Conservation (phyloP, 2,888 invertebrate genomes). For the Zhengitettix transpicula region DNA sequence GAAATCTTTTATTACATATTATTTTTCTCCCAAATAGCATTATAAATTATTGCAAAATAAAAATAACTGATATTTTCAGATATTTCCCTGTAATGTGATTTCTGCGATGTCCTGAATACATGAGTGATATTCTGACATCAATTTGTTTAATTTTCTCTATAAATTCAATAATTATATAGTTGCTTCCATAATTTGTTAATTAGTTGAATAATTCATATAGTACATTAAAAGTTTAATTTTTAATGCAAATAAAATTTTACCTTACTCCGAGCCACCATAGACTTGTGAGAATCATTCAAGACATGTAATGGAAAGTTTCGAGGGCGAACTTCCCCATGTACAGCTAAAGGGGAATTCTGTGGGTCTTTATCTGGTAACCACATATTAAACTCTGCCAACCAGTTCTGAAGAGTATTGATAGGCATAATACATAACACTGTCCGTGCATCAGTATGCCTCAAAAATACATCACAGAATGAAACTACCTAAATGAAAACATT, state of each 20-base stretch:
- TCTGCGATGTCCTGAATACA: no score
- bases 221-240: no score
- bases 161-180: no score
- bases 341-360: slow-evolving; percentile 27
- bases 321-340: slow-evolving; percentile 50
- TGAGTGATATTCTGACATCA: no score
- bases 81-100: no score
- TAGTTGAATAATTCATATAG: no score
- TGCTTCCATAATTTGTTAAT: no score
- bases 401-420: slow-evolving; percentile 95
- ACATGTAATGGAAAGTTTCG: slow-evolving; percentile 78
- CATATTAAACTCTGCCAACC: slow-evolving; percentile 94
- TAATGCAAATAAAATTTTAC: slow-evolving; percentile 29
- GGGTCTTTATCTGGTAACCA: slow-evolving; percentile 58
- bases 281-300: slow-evolving; percentile 88
- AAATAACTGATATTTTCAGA: no score
- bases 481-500: slow-evolving; percentile 41
- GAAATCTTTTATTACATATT: no score
- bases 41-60: no score
- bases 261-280: slow-evolving; percentile 69
- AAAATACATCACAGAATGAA: slow-evolving; percentile 89
- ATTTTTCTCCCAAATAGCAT: no score
- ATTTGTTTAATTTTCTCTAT: no score
- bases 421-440: slow-evolving; percentile 94
- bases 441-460: slow-evolving; percentile 73